Evolutionary conservation across 2,888 invertebrate species (phyloP), one percentile per base, ranked within the genome.

Genomic region (Brachypterus glaber): DNA sequence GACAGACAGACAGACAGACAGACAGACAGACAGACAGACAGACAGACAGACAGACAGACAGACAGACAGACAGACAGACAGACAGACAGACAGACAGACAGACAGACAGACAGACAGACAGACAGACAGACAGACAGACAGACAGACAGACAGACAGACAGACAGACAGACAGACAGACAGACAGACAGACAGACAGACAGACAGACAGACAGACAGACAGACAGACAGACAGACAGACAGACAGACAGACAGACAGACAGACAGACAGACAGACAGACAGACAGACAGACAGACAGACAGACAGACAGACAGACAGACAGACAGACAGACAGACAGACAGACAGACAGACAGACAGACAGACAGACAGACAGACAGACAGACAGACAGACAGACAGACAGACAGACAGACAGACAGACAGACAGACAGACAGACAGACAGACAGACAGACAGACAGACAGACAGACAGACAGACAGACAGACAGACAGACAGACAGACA

Each of bases 1-100:
- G 24, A 21, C 24, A 21, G 24, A 21, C 24, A 21, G 24, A 21
- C 24, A 21, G 24, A 21, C 24, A 21, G 24, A 21, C 24, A 21
- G 24, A 21, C 24, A 21, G 24, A 21, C 24, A 21, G 24, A 21
- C 24, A 21, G 24, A 21, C 24, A 21, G 24, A 21, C 24, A 21
- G 24, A 21, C 24, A 21, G 24, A 21, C 24, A 21, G 24, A 21
- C 24, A 21, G 24, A 21, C 24, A 21, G 24, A 21, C 24, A 21
- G 24, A 21, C 24, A 21, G 24, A 21, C 24, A 21, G 24, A 21
- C 24, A 21, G 24, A 21, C 24, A 21, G 24, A 21, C 24, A 21
- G 24, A 21, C 24, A 21, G 24, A 21, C 24, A 21, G 24, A 21
- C 24, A 21, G 24, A 21, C 24, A 21, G 24, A 21, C 24, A 21